Conservation (phyloP, 2,888 invertebrate species). For the Heliconius cydno region DNA sequence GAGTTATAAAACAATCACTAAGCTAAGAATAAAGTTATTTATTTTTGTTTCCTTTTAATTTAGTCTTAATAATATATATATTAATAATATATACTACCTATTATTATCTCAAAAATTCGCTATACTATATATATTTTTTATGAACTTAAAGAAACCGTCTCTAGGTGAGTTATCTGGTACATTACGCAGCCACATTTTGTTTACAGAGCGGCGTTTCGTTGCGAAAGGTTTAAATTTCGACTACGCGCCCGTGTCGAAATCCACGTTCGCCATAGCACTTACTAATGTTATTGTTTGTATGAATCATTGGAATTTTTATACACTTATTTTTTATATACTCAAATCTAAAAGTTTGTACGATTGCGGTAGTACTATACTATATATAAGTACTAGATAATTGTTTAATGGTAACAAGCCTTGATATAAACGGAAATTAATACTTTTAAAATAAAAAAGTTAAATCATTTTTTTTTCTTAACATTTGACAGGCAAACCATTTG, state of each 20-base stretch:
- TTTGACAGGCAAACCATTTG: not conserved
- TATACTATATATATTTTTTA: too few species aligned
- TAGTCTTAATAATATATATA: too few species aligned
- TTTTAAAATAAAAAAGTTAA: too few species aligned
- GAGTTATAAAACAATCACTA: not conserved
- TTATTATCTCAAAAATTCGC: too few species aligned
- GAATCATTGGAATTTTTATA: constrained; percentile 23
- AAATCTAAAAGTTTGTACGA: not conserved
- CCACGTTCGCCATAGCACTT: constrained; percentile 54
- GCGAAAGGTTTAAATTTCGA: constrained; percentile 64
- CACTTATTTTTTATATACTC: constrained; percentile 6
- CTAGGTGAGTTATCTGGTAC: not conserved
- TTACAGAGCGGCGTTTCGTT: constrained; percentile 62
- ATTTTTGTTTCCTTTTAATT: not conserved
- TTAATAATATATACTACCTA: too few species aligned
- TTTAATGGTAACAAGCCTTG: not conserved
- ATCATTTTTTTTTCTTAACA: not conserved
- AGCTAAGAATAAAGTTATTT: too few species aligned
- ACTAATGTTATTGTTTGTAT: constrained; percentile 15
- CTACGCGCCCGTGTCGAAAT: constrained; percentile 58
- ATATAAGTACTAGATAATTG: not conserved
- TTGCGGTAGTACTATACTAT: not conserved
- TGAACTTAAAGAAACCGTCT: constrained; percentile 31
- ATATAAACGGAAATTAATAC: not conserved
- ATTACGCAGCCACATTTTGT: constrained; percentile 53